Percentiles rank a stretch among this genome's conserved stretches.
Conservation (phyloP, 2,797 vertebrate species). For the Lepus oiostolus region DNA sequence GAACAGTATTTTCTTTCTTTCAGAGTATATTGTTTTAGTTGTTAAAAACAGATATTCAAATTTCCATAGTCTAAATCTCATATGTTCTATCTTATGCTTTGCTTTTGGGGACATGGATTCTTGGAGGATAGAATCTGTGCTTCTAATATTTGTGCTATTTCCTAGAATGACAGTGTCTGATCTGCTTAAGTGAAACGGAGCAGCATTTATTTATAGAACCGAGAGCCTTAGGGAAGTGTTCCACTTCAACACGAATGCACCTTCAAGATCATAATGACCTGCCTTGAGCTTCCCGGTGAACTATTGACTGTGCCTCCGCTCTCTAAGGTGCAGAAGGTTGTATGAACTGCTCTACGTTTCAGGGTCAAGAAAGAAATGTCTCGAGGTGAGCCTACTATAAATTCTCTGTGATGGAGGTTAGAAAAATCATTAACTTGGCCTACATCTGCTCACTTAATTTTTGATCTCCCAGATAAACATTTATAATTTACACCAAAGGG, state of each 20-base stretch:
- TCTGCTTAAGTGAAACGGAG: slow-evolving; percentile 54
- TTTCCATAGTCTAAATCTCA: not conserved
- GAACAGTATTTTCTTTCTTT: not conserved
- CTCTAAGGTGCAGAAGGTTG: not conserved
- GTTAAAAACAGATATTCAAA: not conserved
- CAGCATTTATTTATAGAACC: slow-evolving; percentile 15
- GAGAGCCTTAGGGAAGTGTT: not conserved
- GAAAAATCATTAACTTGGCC: slow-evolving; percentile 18
- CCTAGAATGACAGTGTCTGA: not conserved
- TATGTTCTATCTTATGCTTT: not conserved
- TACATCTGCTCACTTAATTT: slow-evolving; percentile 46
- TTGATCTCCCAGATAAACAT: slow-evolving; percentile 8
- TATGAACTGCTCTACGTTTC: not conserved
- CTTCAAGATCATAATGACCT: not conserved
- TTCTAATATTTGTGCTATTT: slow-evolving; percentile 29
- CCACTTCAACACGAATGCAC: not conserved
- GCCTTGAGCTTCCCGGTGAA: slow-evolving; percentile 7
- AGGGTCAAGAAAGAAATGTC: slow-evolving; percentile 16
- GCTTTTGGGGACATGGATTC: not conserved
- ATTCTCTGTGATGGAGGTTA: slow-evolving; percentile 13
- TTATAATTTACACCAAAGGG: slow-evolving; percentile 41
- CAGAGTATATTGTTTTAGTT: not conserved
- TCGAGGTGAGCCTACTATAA: slow-evolving; percentile 11
- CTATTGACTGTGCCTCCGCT: not conserved
- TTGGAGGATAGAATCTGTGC: not conserved